Conservation (phyloP, 2,113 vertebrate genomes). For the Coturnix japonica region DNA sequence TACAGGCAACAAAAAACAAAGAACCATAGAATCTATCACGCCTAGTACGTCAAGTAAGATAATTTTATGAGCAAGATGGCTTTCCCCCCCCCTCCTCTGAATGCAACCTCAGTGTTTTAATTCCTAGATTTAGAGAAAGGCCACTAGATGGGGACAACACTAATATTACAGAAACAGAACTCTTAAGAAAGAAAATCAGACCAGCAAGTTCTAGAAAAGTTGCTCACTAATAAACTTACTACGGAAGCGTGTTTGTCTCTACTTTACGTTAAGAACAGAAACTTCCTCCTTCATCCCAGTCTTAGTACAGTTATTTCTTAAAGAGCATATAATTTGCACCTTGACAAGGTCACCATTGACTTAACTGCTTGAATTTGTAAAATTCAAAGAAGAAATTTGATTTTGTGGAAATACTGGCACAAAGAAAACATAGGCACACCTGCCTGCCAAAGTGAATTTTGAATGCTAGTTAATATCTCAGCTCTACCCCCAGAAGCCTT, state of each 20-base stretch:
- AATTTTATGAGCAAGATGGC: background rate
- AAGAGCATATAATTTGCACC: background rate
- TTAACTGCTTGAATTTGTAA: background rate
- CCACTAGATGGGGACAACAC: background rate
- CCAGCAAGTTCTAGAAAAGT: background rate
- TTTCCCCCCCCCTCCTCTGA: background rate
- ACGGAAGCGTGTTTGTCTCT: background rate
- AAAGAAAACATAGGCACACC: background rate
- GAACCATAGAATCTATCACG: background rate
- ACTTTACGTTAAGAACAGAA: background rate
- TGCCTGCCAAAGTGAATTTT: background rate
- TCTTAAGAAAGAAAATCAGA: background rate
- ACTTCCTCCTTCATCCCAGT: background rate
- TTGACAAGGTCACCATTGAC: background rate
- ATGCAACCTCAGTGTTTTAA: background rate
- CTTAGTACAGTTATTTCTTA: background rate
- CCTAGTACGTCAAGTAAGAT: background rate
- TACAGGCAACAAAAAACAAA: background rate
- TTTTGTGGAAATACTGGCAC: background rate
- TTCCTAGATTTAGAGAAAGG: background rate
- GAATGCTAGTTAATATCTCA: background rate
- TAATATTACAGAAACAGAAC: background rate
- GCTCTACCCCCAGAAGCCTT: background rate
- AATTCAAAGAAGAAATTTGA: background rate
- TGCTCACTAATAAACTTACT: background rate